phyloP scores from a whole-genome alignment of 2,888 invertebrate species.

The Thera obeliscata region DNA sequence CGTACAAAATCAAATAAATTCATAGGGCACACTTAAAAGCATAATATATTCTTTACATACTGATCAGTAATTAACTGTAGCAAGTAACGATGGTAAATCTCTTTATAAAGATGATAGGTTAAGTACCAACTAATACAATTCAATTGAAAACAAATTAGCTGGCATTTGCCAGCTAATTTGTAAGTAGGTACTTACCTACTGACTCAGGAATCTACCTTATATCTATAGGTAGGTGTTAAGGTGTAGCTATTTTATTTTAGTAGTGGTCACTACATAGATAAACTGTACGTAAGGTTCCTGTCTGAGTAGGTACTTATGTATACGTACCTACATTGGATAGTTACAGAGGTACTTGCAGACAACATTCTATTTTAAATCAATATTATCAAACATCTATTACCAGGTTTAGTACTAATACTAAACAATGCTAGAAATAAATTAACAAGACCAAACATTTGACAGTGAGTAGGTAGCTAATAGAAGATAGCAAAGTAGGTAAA shows the following conservation, averaged over 20 bases:
- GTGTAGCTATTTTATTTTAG: no score
- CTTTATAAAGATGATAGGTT: not conserved
- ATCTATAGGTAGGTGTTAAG: no score
- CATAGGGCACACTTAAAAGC: not conserved
- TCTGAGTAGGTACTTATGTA: not conserved
- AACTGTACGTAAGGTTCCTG: no score
- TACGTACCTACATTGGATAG: not conserved
- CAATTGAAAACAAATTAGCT: not conserved
- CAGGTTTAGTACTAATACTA: not conserved
- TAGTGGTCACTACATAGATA: no score
- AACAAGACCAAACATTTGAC: slow-evolving; percentile 28
- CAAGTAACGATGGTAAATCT: not conserved
- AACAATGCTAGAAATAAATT: slow-evolving; percentile 37
- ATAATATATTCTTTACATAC: not conserved
- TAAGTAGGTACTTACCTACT: not conserved
- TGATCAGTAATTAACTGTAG: not conserved
- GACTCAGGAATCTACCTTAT: no score
- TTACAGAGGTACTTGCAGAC: not conserved
- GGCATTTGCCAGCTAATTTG: not conserved
- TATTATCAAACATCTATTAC: not conserved
- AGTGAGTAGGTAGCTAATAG: slow-evolving; percentile 6
- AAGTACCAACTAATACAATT: not conserved
- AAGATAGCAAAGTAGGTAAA: no score
- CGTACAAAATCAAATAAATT: slow-evolving; percentile 7
- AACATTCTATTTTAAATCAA: not conserved